A percentile compares a stretch with the other conserved stretches of the same genome.
phyloP scores from a whole-genome alignment of 1,140 invertebrate species.

The Ceratosolen solmsi region DNA sequence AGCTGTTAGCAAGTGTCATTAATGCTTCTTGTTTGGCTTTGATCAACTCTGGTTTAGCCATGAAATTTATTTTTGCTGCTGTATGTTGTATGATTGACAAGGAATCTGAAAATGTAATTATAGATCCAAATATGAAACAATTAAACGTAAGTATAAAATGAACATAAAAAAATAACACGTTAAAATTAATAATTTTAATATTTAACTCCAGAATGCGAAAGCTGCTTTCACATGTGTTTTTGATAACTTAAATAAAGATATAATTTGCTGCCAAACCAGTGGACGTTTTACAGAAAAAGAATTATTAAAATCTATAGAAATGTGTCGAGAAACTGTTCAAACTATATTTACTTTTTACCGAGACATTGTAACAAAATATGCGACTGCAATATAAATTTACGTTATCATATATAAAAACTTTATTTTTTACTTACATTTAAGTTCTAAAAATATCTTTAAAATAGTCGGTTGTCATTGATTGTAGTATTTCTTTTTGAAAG shows the following conservation, averaged over 20 bases:
- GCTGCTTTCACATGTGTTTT: slow-evolving; percentile 82
- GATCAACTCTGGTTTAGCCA: slow-evolving; percentile 84
- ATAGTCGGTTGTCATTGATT: too few species aligned
- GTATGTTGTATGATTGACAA: slow-evolving; percentile 81
- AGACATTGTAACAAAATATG: slow-evolving; percentile 76
- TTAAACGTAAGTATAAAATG: slow-evolving; percentile 66
- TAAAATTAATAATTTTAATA: slow-evolving; percentile 33
- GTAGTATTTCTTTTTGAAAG: too few species aligned
- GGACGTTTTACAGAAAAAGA: slow-evolving; percentile 79
- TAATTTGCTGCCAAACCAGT: slow-evolving; percentile 79
- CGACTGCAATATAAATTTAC: slow-evolving; percentile 68
- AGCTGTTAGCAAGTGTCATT: slow-evolving; percentile 86
- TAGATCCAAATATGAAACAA: slow-evolving; percentile 78
- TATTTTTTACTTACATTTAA: too few species aligned
- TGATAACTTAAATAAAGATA: slow-evolving; percentile 78
- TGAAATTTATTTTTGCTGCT: slow-evolving; percentile 87
- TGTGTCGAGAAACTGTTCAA: slow-evolving; percentile 78
- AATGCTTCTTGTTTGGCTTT: slow-evolving; percentile 88
- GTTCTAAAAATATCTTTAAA: too few species aligned
- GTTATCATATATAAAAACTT: too few species aligned
- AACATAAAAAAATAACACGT: slow-evolving; percentile 9
- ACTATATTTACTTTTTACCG: slow-evolving; percentile 83
- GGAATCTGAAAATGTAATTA: slow-evolving; percentile 75
- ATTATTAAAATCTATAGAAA: slow-evolving; percentile 77
- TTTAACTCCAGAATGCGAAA: slow-evolving; percentile 63